These are phyloP conservation scores for Pachliopta kotzebuea DNA, from an alignment of 2,888 invertebrate genomes.

Conservation along the genomic window DNA sequence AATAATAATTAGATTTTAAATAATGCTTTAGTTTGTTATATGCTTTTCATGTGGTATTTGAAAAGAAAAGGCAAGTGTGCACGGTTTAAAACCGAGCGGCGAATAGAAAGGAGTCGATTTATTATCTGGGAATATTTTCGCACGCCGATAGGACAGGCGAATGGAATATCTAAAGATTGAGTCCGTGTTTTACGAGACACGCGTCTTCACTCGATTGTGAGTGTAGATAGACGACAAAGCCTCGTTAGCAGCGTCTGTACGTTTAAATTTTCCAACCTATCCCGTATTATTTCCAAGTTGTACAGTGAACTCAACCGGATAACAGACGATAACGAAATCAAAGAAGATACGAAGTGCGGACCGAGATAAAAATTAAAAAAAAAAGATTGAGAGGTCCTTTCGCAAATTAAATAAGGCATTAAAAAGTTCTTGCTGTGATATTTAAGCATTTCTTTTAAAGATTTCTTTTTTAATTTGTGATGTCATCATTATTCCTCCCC, in stretches of 20 bases:
- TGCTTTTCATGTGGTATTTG: not conserved
- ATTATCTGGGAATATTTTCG: slow-evolving; percentile 27
- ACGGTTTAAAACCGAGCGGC: slow-evolving; percentile 8
- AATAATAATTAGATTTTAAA: not conserved
- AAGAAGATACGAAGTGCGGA: too few species aligned
- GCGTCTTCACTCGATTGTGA: slow-evolving; percentile 19
- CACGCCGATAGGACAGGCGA: slow-evolving; percentile 25
- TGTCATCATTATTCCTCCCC: too few species aligned
- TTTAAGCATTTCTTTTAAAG: too few species aligned
- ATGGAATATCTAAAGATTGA: slow-evolving; percentile 17
- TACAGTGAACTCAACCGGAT: too few species aligned
- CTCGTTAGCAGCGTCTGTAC: slow-evolving; percentile 10
- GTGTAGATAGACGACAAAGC: slow-evolving; percentile 16
- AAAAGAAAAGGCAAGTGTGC: not conserved
- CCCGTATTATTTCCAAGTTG: too few species aligned
- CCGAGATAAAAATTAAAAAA: too few species aligned
- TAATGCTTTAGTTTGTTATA: not conserved
- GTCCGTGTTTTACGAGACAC: slow-evolving; percentile 21
- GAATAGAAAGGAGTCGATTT: slow-evolving; percentile 27
- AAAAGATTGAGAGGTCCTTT: too few species aligned
- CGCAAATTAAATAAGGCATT: too few species aligned
- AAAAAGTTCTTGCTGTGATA: too few species aligned
- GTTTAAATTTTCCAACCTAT: not conserved
- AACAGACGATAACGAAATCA: too few species aligned
- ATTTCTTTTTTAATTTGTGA: too few species aligned